These are phyloP conservation scores for Galeruca laticollis DNA, from an alignment of 2,888 invertebrate species.

Conservation along the genomic window DNA sequence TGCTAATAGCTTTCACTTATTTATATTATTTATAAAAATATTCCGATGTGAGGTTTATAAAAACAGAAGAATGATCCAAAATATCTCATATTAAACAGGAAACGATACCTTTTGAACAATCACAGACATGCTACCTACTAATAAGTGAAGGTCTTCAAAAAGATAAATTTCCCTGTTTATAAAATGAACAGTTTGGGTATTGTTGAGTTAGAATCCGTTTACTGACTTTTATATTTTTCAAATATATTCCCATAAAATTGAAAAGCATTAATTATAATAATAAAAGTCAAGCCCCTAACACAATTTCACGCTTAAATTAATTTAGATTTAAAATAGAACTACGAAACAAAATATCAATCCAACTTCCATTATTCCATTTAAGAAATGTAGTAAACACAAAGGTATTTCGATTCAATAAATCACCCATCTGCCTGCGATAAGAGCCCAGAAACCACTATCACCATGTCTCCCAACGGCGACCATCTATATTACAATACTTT, in stretches of 20 bases:
- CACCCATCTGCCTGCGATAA: slow-evolving; percentile 57
- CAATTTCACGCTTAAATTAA: slow-evolving; percentile 32
- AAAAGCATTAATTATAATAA: slow-evolving; percentile 29
- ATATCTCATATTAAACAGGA: too few species aligned
- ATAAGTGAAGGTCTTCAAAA: too few species aligned
- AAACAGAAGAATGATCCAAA: too few species aligned
- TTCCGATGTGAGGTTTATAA: too few species aligned
- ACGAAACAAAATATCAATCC: slow-evolving; percentile 33
- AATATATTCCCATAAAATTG: slow-evolving; percentile 28
- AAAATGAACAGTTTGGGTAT: background rate
- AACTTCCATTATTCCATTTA: slow-evolving; percentile 28
- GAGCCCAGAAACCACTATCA: slow-evolving; percentile 53
- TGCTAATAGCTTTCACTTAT: too few species aligned
- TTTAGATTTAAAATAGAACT: slow-evolving; percentile 27
- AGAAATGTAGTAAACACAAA: slow-evolving; percentile 27
- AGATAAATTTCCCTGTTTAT: too few species aligned
- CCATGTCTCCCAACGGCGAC: slow-evolving; percentile 58
- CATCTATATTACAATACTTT: slow-evolving; percentile 52
- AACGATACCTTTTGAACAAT: too few species aligned
- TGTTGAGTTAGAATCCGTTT: background rate
- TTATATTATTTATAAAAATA: too few species aligned
- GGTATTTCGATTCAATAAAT: slow-evolving; percentile 47
- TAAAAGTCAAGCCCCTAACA: slow-evolving; percentile 11
- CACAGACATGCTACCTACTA: too few species aligned
- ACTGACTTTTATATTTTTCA: background rate